Evolutionary conservation across 2,113 vertebrate species (phyloP).

Genomic region (Sinocyclocheilus rhinocerous): DNA sequence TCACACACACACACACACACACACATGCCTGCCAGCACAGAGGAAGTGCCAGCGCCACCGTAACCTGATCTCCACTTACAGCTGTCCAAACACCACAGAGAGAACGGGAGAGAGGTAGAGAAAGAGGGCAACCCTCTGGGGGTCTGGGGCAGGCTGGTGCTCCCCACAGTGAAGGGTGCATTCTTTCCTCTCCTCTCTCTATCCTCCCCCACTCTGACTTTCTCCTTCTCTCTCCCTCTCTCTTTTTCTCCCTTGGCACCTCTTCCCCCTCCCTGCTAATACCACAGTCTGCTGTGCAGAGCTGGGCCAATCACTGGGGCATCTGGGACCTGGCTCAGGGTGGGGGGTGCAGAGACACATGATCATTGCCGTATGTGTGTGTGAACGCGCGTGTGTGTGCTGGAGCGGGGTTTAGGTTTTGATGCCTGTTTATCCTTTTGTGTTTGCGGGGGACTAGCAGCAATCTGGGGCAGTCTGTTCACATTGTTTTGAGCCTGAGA

Average conservation of each 20-base stretch:
- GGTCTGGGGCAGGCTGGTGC: slow-evolving; percentile 54
- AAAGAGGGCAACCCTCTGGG: slow-evolving; percentile 44
- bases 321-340: slow-evolving; percentile 57
- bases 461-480: slow-evolving; percentile 59
- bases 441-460: slow-evolving; percentile 56
- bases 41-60: slow-evolving; percentile 83
- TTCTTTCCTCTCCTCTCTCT: slow-evolving; percentile 56
- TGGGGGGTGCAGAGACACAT: slow-evolving; percentile 50
- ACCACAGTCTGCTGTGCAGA: slow-evolving; percentile 78
- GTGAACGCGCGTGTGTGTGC: background rate
- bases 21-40: slow-evolving; percentile 51
- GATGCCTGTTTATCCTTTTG: slow-evolving; percentile 53
- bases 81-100: slow-evolving; percentile 87
- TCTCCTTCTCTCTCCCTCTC: slow-evolving; percentile 43
- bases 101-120: slow-evolving; percentile 60
- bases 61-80: slow-evolving; percentile 92
- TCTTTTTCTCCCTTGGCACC: slow-evolving; percentile 49
- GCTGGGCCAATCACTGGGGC: slow-evolving; percentile 85
- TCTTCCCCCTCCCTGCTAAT: slow-evolving; percentile 52
- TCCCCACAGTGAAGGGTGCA: slow-evolving; percentile 52
- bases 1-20: slow-evolving; percentile 64
- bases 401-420: slow-evolving; percentile 39
- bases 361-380: slow-evolving; percentile 53
- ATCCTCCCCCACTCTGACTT: slow-evolving; percentile 41
- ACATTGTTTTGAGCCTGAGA: slow-evolving; percentile 22